A percentile compares a stretch with the other conserved stretches of the same genome.
Conservation (phyloP, 1,140 invertebrate species). For the Drosophila parabipectinata region DNA sequence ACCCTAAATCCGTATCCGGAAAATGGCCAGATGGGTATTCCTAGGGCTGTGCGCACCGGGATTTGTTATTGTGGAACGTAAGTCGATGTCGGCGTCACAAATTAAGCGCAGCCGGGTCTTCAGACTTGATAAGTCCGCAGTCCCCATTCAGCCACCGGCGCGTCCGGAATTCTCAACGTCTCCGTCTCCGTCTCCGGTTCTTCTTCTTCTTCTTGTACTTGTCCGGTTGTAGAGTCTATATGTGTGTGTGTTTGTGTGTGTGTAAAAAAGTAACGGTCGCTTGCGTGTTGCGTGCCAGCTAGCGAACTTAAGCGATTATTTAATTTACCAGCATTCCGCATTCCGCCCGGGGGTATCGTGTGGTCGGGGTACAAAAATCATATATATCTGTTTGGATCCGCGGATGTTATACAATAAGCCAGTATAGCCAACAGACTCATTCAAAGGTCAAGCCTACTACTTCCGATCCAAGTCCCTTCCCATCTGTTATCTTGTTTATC, state of each 20-base stretch:
- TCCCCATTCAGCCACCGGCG: conserved; percentile 45
- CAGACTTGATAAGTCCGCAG: conserved; percentile 66
- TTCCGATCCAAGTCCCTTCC: conserved; percentile 17
- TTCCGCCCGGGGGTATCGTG: conserved; percentile 12
- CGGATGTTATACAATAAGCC: conserved; percentile 46
- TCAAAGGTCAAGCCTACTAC: conserved; percentile 35
- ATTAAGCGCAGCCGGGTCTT: conserved; percentile 66
- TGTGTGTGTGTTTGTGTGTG: not conserved
- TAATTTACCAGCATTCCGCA: conserved; percentile 65
- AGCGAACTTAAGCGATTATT: conserved; percentile 59
- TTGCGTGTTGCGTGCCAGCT: conserved; percentile 61
- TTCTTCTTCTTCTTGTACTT: conserved; percentile 45
- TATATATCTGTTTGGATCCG: conserved; percentile 24
- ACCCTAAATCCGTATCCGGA: conserved; percentile 5
- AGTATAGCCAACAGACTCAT: conserved; percentile 21
- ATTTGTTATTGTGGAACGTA: conserved; percentile 56
- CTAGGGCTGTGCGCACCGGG: conserved; percentile 54
- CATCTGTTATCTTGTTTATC: conserved; percentile 6
- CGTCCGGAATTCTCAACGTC: conserved; percentile 32
- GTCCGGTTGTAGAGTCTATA: not conserved
- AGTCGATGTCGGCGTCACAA: conserved; percentile 54
- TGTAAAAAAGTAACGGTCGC: conserved; percentile 56
- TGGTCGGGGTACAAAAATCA: conserved; percentile 15
- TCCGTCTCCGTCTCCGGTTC: conserved; percentile 29
- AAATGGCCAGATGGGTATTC: conserved; percentile 24